These are phyloP conservation scores for Alloplasta piceator DNA, from an alignment of 2,888 invertebrate genomes.

Conservation along the genomic window DNA sequence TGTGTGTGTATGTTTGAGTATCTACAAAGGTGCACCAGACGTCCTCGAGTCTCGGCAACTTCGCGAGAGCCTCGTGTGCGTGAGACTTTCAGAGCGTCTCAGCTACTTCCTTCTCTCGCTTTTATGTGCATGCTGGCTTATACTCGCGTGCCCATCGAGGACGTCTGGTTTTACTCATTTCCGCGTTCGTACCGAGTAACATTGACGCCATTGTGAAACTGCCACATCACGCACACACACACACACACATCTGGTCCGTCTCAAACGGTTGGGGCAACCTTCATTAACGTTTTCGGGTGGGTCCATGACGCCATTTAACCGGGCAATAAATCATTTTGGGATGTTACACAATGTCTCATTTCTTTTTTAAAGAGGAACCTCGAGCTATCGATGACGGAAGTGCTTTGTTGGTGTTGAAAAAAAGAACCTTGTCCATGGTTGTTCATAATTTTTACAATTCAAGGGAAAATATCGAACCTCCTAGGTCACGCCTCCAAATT, in stretches of 20 bases:
- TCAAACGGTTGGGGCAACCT: constrained; percentile 36
- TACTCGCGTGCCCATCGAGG: constrained; percentile 69
- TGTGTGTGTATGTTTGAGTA: constrained; percentile 1
- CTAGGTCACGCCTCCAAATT: too few relatives aligned
- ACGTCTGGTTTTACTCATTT: constrained; percentile 73
- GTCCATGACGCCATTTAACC: constrained; percentile 45
- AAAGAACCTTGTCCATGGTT: too few relatives aligned
- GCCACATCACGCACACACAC: too few relatives aligned
- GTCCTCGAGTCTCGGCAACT: constrained; percentile 51
- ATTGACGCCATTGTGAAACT: constrained; percentile 30
- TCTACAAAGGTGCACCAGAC: constrained; percentile 45
- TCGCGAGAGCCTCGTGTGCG: constrained; percentile 18
- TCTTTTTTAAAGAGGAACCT: not conserved
- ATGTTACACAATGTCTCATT: constrained; percentile 29
- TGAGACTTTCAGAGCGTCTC: constrained; percentile 52
- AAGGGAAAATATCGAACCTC: too few relatives aligned
- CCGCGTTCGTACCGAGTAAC: constrained; percentile 67
- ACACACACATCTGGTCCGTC: constrained; percentile 33
- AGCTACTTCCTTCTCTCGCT: constrained; percentile 53
- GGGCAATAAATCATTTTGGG: constrained; percentile 36
- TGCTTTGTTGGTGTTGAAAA: not conserved
- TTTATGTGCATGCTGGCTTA: constrained; percentile 57
- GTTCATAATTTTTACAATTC: too few relatives aligned
- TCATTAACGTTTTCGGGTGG: constrained; percentile 42
- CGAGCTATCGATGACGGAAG: not conserved